Evolutionary conservation across 2,888 invertebrate genomes (phyloP), one percentile per base, ranked within the genome.

Genomic region (Malthinus seriepunctatus): DNA sequence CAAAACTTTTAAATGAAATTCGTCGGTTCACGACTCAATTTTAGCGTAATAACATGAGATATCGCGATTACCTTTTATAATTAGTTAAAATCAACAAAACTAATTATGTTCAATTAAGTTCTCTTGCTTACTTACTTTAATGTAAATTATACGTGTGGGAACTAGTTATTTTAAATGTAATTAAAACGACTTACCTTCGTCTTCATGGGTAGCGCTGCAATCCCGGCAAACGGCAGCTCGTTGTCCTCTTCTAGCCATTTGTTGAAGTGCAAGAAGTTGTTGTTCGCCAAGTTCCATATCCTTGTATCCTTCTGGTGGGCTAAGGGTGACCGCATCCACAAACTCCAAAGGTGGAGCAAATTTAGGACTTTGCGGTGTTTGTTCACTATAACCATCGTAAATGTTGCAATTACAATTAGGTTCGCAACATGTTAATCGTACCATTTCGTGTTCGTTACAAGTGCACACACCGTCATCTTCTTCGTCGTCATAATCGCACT

Each of bases 301-400:
- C 79, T 94, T 94, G 81, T 94, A 94, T 8, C 93, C 94, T 75
- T 94, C 94, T 8, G 94, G 94, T 15, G 94, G 94, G 75, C 93
- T 93, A 58, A 94, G 84, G 3, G 94, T 93, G 38, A 93, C 91
- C 63, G 90, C 87, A 76, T 91, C 91, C 59, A 88, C 87, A 75
- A 86, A 87, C 77, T 90, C 90, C 72, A 87, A 83, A 35, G 86
- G 86, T 33, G 86, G 86, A 62, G 86, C 85, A 78, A 86, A 89
- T 73, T 84, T 84, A 46, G 84, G 83, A 67, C 83, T 83, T 77
- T 82, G 77, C 7, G 78, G 77, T 23, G 76, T 76, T 56, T 70
- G 69, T 55, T 72, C 75, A 63, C 61, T 72, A 47, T 66, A 72
- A 37, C 74, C 76, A 47, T 76, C 77, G 52, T 76, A 75, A 32